Conservation (phyloP, 2,888 invertebrate species). For the Agonopterix subpropinquella region DNA sequence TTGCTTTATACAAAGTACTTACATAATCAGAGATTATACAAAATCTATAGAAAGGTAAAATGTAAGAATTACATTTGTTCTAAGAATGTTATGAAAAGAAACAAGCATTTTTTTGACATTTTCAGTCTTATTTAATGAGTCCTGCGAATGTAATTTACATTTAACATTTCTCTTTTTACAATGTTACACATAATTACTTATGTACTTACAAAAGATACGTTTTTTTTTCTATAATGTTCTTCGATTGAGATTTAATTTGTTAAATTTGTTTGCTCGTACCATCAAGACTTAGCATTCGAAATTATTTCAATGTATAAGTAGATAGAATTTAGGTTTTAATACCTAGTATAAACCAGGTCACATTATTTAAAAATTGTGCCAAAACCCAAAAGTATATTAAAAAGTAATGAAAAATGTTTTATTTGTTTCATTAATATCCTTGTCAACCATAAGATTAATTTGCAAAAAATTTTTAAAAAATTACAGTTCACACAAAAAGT, state of each 20-base stretch:
- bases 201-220: slow-evolving; percentile 13
- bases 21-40: not conserved
- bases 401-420: slow-evolving; percentile 54
- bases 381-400: slow-evolving; percentile 75
- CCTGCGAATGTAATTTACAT: no score
- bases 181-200: not conserved
- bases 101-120: not conserved
- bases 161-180: not conserved
- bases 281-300: slow-evolving; percentile 37
- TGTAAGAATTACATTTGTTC: no score
- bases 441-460: no score
- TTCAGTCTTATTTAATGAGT: no score
- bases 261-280: slow-evolving; percentile 20
- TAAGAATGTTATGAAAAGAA: not conserved
- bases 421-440: slow-evolving; percentile 28
- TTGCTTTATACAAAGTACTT: slow-evolving; percentile 1
- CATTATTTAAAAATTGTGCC: slow-evolving; percentile 74
- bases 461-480: no score
- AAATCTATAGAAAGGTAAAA: no score
- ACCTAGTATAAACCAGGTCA: slow-evolving; percentile 70
- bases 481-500: no score
- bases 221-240: slow-evolving; percentile 22
- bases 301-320: slow-evolving; percentile 55
- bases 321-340: slow-evolving; percentile 66
- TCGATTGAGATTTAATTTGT: slow-evolving; percentile 29